Conservation (phyloP, 1,140 invertebrate genomes). For the Spodoptera litura region DNA sequence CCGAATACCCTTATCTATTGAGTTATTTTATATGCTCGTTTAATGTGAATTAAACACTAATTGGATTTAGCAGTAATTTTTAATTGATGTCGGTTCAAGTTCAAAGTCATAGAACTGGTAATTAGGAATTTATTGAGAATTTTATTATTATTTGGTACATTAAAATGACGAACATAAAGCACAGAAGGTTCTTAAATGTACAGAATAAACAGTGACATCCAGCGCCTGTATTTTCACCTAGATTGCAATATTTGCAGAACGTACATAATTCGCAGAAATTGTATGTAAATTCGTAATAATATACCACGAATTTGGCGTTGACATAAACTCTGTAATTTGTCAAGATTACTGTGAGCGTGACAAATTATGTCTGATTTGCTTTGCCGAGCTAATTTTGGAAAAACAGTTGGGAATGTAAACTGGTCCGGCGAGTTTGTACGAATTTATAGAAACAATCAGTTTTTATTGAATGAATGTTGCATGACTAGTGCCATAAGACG, state of each 20-base stretch:
- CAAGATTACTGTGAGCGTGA: constrained; percentile 36
- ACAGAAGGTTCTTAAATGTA: no score
- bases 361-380: constrained; percentile 31
- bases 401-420: constrained; percentile 1
- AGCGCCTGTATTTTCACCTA: neutral
- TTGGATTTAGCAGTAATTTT: no score
- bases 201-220: neutral
- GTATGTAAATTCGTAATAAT: constrained; percentile 2
- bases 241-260: neutral
- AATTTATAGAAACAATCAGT: neutral
- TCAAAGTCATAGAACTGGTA: no score
- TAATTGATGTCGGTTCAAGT: no score
- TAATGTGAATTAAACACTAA: no score
- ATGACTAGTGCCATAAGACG: no score
- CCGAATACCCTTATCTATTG: no score
- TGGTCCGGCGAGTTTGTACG: neutral
- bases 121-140: no score
- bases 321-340: constrained; percentile 29
- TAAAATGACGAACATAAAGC: no score
- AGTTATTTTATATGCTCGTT: no score
- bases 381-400: constrained; percentile 22
- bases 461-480: no score
- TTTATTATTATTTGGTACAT: no score
- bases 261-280: constrained; percentile 3
- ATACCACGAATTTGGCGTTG: constrained; percentile 13